Evolutionary conservation across 2,888 invertebrate species (phyloP), one percentile per base, ranked within the genome.

Genomic region (Rhabditoides inermis): DNA sequence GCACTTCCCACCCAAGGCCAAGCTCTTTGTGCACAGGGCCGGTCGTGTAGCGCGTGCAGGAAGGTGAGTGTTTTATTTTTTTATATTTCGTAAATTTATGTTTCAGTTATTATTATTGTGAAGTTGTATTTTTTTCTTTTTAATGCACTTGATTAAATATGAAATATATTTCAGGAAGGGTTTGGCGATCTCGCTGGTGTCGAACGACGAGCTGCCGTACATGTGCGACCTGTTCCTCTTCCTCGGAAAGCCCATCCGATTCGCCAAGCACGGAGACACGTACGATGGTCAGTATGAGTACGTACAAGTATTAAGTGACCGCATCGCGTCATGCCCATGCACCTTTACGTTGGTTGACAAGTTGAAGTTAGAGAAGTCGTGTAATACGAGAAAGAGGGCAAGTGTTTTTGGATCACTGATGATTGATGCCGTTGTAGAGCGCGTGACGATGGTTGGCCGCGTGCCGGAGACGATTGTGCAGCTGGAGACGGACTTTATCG

Each of bases 21-120:
- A 99, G 79, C 81, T 99, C 23, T 99, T 94, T 80, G 88, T 99
- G 26, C 98, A 99, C 80, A 84, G 98, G 83, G 98, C 95, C 56
- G 95, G 94, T 88, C 75, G 82, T 86, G 65, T 67, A 40, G 67
- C 67, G 4, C 53, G 67, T 45, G 63, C 63, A 25, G 67, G 67
- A 30, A 51, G 61, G 3, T 48, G 49, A 20, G n/a, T n/a, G n/a
- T n/a, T n/a, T 27, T 10, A 6, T 49, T 36, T n/a, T n/a, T n/a
- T n/a, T n/a, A n/a, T n/a, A n/a, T n/a, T n/a, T n/a, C n/a, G n/a
- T n/a, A n/a, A n/a, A n/a, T n/a, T n/a, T n/a, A n/a, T n/a, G n/a
- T n/a, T n/a, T 26, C 32, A 39, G 30, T 22, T 39, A 47, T 40
- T 15, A 20, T n/a, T 10, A 18, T 4, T 41, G 10, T n/a, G n/a